phyloP scores from a whole-genome alignment of 2,113 vertebrate genomes.

The Vireo altiloquus region DNA sequence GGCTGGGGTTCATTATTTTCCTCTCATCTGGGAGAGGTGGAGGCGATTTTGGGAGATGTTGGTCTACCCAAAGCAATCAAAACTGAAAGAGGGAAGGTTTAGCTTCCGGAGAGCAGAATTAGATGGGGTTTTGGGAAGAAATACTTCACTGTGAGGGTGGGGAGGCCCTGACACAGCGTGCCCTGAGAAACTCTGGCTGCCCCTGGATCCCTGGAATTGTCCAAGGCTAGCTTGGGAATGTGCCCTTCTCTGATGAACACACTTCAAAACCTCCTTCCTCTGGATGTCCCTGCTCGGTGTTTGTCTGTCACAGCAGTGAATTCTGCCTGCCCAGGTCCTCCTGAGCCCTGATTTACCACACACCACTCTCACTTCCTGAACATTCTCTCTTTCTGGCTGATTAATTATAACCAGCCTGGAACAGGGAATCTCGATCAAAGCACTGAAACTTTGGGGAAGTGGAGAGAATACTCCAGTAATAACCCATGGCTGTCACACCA shows the following conservation, averaged over 20 bases:
- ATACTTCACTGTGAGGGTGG: not conserved
- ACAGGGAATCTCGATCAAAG: not conserved
- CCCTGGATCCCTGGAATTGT: not conserved
- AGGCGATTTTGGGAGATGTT: not conserved
- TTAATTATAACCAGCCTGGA: not conserved
- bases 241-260: not conserved
- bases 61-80: not conserved
- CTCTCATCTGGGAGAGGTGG: not conserved
- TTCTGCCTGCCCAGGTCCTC: not conserved
- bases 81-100: not conserved
- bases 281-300: not conserved
- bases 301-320: not conserved
- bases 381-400: not conserved
- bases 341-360: not conserved
- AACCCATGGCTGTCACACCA: not conserved
- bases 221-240: not conserved
- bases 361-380: not conserved
- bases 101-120: not conserved
- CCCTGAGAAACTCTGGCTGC: not conserved
- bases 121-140: not conserved
- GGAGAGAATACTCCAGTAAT: not conserved
- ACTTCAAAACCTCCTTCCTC: not conserved
- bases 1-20: fast-evolving
- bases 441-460: fast-evolving
- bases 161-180: not conserved